Percentiles rank a stretch among this genome's conserved stretches.
Evolutionary conservation across 2,113 vertebrate species (phyloP).

Genomic region (Corynorhinus townsendii): DNA sequence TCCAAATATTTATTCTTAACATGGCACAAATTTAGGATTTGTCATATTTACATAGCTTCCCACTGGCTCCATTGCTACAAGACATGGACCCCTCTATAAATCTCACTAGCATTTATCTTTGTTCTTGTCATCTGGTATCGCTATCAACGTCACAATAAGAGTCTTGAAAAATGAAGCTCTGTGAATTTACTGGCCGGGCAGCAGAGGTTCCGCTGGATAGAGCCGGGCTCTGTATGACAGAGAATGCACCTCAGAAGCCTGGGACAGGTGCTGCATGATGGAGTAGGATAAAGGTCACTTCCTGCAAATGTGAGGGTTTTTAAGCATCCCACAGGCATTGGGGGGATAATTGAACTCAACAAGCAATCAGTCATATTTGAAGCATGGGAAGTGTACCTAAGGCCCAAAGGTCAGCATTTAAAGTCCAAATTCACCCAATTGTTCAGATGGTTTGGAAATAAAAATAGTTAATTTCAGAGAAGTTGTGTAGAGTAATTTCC

Average conservation of each 20-base stretch:
- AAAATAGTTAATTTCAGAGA: constrained; percentile 4
- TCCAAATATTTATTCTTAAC: constrained; percentile 29
- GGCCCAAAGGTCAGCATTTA: neutral
- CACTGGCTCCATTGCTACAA: neutral
- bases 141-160: constrained; percentile 24
- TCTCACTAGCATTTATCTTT: constrained; percentile 9
- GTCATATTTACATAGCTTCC: neutral
- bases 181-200: neutral
- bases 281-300: constrained; percentile 46
- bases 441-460: neutral
- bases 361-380: constrained; percentile 50
- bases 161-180: neutral
- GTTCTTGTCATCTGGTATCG: constrained; percentile 48
- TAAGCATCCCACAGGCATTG: neutral
- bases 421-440: constrained; percentile 28
- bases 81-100: neutral
- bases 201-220: neutral
- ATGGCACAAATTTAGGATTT: neutral
- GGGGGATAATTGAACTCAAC: constrained; percentile 35
- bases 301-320: constrained; percentile 51
- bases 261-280: constrained; percentile 43
- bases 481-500: neutral
- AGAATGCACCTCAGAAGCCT: neutral
- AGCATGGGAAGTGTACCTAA: neutral
- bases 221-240: neutral